phyloP scores from a whole-genome alignment of 2,888 invertebrate genomes.

The Temnothorax ravouxi region DNA sequence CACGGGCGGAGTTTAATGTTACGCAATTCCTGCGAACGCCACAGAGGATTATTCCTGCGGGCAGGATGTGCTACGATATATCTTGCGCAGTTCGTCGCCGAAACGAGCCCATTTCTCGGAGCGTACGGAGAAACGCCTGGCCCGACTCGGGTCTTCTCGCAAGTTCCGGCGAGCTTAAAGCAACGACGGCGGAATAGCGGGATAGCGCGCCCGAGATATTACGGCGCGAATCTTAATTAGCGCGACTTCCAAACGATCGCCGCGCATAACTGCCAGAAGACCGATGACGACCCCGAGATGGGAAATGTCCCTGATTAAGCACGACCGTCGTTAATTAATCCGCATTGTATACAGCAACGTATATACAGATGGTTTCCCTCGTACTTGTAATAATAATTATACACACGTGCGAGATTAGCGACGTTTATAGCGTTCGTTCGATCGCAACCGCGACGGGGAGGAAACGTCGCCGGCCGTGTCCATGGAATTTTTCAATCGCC shows the following conservation, averaged over 20 bases:
- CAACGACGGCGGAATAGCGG: conserved; percentile 66
- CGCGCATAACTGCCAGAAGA: conserved; percentile 46
- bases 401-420: conserved; percentile 31
- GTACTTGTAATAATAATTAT: not conserved
- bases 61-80: conserved; percentile 76
- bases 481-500: conserved; percentile 46
- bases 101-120: conserved; percentile 76
- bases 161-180: conserved; percentile 71
- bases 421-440: conserved; percentile 53
- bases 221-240: conserved; percentile 79
- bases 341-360: conserved; percentile 8
- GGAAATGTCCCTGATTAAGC: conserved; percentile 49
- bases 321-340: conserved; percentile 65
- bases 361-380: not conserved
- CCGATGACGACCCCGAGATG: conserved; percentile 50
- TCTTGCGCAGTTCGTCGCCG: conserved; percentile 74
- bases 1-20: conserved; percentile 84
- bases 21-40: conserved; percentile 83
- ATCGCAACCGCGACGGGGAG: conserved; percentile 36
- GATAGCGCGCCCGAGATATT: conserved; percentile 52
- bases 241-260: conserved; percentile 72
- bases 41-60: conserved; percentile 76
- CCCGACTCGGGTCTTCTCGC: conserved; percentile 18
- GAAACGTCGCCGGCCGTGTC: conserved; percentile 38
- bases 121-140: conserved; percentile 45